Evolutionary conservation across 2,113 vertebrate genomes (phyloP), one percentile per base, ranked within the genome.

Genomic region (Engraulis encrasicolus): DNA sequence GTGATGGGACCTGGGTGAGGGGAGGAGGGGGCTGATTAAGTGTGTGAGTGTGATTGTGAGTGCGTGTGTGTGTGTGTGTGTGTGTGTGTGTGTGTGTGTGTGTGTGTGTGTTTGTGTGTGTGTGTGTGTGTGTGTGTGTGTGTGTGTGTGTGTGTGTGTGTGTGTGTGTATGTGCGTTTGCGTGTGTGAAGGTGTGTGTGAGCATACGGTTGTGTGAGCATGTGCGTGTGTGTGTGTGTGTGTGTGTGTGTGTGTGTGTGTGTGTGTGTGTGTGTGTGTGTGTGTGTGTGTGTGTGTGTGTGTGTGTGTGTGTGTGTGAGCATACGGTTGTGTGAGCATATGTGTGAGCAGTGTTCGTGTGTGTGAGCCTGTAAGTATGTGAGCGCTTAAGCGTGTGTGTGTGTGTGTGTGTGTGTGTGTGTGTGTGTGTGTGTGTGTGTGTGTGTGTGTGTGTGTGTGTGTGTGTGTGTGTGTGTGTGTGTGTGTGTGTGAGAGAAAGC

Each of bases 261-360:
- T 61, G n/a, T 61, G n/a, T 54, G 50, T 20, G 19, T 54, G 18
- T 19, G 1, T 54, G 50, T 19, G 17, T 54, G 50, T 54, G 50
- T 52, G 50, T 54, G 50, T 52, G 50, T 52, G 50, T 52, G 50
- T 17, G 15, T 52, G 50, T 17, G 86, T 66, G n/a, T 52, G 31
- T 81, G 85, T 84, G 84, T 36, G 34, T 34, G 20, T 36, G 19
- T 23, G 18, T n/a, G n/a, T n/a, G n/a, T n/a, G n/a, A n/a, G n/a
- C n/a, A n/a, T n/a, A n/a, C n/a, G n/a, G n/a, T n/a, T n/a, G n/a
- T n/a, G n/a, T n/a, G n/a, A n/a, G n/a, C n/a, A n/a, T n/a, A n/a
- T n/a, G n/a, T n/a, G n/a, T n/a, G n/a, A n/a, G n/a, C n/a, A n/a
- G n/a, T n/a, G n/a, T n/a, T n/a, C n/a, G n/a, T n/a, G n/a, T n/a